These are phyloP conservation scores for Bothrops alternatus DNA, from an alignment of 2,797 vertebrate species.

Conservation along the genomic window DNA sequence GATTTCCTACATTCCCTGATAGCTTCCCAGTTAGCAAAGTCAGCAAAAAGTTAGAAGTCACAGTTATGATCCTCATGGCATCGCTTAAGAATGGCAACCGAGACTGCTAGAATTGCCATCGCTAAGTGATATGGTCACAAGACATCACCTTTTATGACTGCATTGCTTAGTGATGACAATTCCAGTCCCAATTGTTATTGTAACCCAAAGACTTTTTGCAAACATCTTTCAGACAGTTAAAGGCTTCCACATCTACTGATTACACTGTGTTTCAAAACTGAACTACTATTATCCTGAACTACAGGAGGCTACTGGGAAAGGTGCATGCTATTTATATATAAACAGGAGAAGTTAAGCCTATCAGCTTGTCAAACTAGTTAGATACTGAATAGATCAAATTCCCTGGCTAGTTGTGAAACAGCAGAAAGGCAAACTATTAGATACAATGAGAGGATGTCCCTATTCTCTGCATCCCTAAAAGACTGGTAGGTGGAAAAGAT, in stretches of 20 bases:
- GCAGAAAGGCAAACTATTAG: background rate
- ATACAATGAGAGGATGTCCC: background rate
- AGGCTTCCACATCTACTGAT: background rate
- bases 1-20: background rate
- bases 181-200: background rate
- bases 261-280: background rate
- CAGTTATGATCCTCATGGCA: background rate
- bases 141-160: background rate
- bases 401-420: background rate
- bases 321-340: background rate
- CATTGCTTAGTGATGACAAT: background rate
- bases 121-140: background rate
- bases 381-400: background rate
- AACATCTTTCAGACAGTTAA: background rate
- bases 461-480: background rate
- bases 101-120: background rate
- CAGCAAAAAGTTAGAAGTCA: background rate
- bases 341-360: background rate
- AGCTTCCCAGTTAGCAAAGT: background rate
- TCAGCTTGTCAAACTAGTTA: background rate
- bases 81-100: background rate
- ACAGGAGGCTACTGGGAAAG: background rate
- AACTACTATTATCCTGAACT: background rate
- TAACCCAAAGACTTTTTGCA: background rate
- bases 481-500: background rate